These are phyloP conservation scores for Terrapene triunguis DNA, from an alignment of 2,113 vertebrate species.

Conservation along the genomic window DNA sequence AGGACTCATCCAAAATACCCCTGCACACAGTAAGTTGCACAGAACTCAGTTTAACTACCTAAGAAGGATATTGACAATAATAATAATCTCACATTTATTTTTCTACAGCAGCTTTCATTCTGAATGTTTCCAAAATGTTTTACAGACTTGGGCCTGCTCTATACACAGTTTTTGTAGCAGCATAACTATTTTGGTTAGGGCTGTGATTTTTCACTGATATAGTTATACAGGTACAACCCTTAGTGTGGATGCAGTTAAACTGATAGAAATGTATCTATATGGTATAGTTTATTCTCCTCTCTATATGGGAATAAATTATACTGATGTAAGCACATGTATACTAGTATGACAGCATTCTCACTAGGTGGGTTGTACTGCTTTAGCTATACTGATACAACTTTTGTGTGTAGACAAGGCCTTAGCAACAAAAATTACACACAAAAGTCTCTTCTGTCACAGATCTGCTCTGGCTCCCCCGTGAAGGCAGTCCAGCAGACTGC, in stretches of 20 bases:
- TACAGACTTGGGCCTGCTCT: not conserved
- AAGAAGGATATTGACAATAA: not conserved
- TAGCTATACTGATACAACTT: not conserved
- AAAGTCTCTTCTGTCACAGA: not conserved
- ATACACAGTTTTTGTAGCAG: not conserved
- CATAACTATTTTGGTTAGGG: slow-evolving; percentile 6
- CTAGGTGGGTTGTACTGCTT: not conserved
- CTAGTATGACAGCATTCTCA: not conserved
- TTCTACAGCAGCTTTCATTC: not conserved
- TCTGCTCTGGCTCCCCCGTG: not conserved
- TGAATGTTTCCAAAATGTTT: not conserved
- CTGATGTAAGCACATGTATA: not conserved
- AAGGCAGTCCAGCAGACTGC: not conserved
- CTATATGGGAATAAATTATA: not conserved
- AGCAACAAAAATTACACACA: not conserved
- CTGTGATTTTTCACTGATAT: not conserved
- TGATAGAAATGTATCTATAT: not conserved
- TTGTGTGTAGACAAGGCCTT: not conserved
- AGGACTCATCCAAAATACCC: not conserved
- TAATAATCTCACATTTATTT: not conserved
- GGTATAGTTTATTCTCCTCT: not conserved
- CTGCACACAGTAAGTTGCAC: slow-evolving; percentile 2
- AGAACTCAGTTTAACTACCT: not conserved
- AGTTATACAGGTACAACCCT: not conserved
- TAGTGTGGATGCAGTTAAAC: not conserved